Base-by-base conservation (phyloP, 2,888 invertebrate genomes). In the Lasioglossum oenotherae region DNA sequence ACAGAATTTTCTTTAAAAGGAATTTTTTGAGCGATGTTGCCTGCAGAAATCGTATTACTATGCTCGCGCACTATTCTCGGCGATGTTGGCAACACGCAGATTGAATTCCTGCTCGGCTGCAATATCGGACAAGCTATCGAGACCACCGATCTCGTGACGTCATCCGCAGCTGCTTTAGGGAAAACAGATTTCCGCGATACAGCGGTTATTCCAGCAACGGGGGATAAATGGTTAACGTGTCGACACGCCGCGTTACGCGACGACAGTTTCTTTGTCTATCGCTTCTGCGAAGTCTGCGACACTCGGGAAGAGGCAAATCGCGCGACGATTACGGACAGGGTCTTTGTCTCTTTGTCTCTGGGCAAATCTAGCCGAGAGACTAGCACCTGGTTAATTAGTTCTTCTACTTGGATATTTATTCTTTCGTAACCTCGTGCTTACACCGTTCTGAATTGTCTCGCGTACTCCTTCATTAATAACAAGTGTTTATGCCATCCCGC, bases 101-200 rank as follows among this genome's bases (percentile, higher is more conserved):
- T 69, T 73, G 64, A 80, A 84, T 67, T 67, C 67, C 23, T 23
- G 19, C 67, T 23, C 35, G 35, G 23, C 81, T 67, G 81, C 83
- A 80, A 89, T 86, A 89, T 89, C 82, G 82, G 69, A n/a, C 31
- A 4, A 35, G 71, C 71, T 67, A 41, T 71, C 71, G 71, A n/a
- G 35, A 67, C 23, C 67, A 23, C n/a, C 71, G n/a, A 71, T 41
- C 71, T 71, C n/a, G 23, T 38, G 71, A 38, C 71, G 71, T 76
- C 73, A 67, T 67, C 35, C 19, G 31, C 67, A 35, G 35, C 67
- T 35, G 67, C 85, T 81, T 87, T 84, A 85, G 78, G 81, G 80
- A 77, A 87, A 84, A 85, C 74, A 19, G 46, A 79, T 78, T 89
- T 89, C 82, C 89, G 84, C 78, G 78, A 85, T 77, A 80, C n/a